Base-by-base conservation (phyloP, 2,888 invertebrate species). In the Brassicogethes aeneus region DNA sequence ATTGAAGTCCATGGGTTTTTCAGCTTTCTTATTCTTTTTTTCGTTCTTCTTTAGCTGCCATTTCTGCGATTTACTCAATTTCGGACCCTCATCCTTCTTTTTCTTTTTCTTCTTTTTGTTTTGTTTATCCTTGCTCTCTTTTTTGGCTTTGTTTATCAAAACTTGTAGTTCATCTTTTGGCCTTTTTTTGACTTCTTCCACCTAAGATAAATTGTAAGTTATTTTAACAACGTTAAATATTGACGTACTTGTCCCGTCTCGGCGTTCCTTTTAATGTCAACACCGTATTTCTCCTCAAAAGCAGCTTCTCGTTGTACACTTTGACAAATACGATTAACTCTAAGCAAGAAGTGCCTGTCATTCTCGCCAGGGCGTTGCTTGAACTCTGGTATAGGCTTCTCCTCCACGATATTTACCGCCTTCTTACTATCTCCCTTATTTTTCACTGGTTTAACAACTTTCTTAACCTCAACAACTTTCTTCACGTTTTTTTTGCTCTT, bases 291-390 rank as follows among this genome's bases (percentile, higher is more conserved):
- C 12, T 72, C 68, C 56, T 79, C 79, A 58, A 79, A 79, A 34
- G 71, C 68, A 0, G 75, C 71, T 61, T 81, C 81, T 32, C 72
- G 69, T 1, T 79, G 61, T n/a, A 77, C 75, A 12, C 77, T 72
- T 10, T 73, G 68, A 5, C 84, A 76, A 12, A 80, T 77, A 44
- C 72, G 72, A 57, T 77, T 76, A 17, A 87, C 79, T 39, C 87
- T 72, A 12, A 73, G 63, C 37, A 84, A 67, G 61, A 85, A 87
- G 3, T 69, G 69, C n/a, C 71, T 62, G 10, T 76, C 73, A 0
- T 71, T 70, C 67, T 88, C 87, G 0, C 77, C 78, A 0, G 75
- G 70, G 42, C 70, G 59, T 60, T 79, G 77, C 45, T 72, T 71
- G 46, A 86, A 73, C 2, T 71, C 50, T 7, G 75, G 71, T 31